Conservation (phyloP, 2,888 invertebrate species). For the Ormyrus thymus region DNA sequence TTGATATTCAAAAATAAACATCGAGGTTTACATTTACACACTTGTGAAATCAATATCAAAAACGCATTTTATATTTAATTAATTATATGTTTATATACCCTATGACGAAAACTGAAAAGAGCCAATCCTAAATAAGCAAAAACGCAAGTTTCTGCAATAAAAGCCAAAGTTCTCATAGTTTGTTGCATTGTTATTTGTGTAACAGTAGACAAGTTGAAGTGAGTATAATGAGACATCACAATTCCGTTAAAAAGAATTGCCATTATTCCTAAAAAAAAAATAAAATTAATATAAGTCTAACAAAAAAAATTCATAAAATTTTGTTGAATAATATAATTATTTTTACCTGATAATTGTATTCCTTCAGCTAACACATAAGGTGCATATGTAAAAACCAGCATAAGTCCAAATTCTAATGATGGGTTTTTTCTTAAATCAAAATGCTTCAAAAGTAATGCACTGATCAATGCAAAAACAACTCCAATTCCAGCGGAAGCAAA, state of each 20-base stretch:
- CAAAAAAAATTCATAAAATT: no score
- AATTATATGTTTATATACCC: slow-evolving; percentile 76
- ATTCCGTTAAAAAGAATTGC: slow-evolving; percentile 99
- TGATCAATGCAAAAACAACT: slow-evolving; percentile 93
- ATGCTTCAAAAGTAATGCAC: slow-evolving; percentile 94
- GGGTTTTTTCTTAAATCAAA: slow-evolving; percentile 97
- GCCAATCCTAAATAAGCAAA: slow-evolving; percentile 98
- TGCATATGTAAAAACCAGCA: slow-evolving; percentile 98
- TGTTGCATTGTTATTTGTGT: slow-evolving; percentile 99
- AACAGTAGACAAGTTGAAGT: slow-evolving; percentile 97
- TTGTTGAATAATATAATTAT: neutral
- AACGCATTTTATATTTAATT: no score
- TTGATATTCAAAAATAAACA: neutral
- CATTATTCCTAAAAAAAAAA: slow-evolving; percentile 89
- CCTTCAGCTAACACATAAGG: slow-evolving; percentile 99
- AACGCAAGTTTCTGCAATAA: slow-evolving; percentile 98
- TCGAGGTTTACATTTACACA: no score
- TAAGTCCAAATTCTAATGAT: slow-evolving; percentile 98
- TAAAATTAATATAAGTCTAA: no score
- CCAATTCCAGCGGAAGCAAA: slow-evolving; percentile 99
- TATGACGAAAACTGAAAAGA: slow-evolving; percentile 94
- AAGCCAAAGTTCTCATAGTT: slow-evolving; percentile 97
- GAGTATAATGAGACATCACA: slow-evolving; percentile 99
- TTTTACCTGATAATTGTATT: slow-evolving; percentile 89
- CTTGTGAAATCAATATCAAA: no score